These are phyloP conservation scores for Graptemys geographica DNA, from an alignment of 2,797 vertebrate genomes.

Conservation along the genomic window DNA sequence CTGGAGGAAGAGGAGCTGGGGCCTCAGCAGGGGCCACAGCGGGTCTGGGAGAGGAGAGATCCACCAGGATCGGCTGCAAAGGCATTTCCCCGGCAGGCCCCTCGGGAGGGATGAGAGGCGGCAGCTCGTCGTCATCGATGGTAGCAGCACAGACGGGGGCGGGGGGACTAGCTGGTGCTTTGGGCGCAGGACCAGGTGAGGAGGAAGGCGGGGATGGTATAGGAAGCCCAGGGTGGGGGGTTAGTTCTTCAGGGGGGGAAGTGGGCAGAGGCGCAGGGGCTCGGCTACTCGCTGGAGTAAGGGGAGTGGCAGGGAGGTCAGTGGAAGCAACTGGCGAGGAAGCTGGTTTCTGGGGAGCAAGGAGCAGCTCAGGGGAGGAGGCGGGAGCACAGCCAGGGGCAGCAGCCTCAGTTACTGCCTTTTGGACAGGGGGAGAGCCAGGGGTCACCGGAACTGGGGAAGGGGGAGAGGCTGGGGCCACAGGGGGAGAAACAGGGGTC, in stretches of 20 bases:
- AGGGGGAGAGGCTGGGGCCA: neutral
- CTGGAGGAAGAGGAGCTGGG: constrained; percentile 66
- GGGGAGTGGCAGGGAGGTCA: neutral
- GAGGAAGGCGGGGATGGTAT: constrained; percentile 53
- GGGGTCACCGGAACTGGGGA: neutral
- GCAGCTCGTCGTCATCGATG: constrained; percentile 90
- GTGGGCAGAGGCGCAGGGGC: constrained; percentile 47
- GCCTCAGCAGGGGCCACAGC: constrained; percentile 53
- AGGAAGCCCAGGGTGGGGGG: constrained; percentile 54
- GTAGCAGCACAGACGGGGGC: constrained; percentile 26
- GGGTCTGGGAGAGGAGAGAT: constrained; percentile 75
- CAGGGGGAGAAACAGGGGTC: rapidly evolving
- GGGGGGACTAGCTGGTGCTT: constrained; percentile 59
- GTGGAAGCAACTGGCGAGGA: neutral
- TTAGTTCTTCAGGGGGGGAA: constrained; percentile 66
- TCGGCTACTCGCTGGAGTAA: neutral
- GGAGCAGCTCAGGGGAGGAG: neutral
- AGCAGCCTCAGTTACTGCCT: neutral
- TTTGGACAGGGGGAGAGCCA: neutral
- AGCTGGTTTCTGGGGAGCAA: neutral
- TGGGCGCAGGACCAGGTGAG: constrained; percentile 53
- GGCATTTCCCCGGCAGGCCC: constrained; percentile 77
- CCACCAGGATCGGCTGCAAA: constrained; percentile 79
- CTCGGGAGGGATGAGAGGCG: constrained; percentile 93
- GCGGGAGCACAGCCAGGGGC: neutral